Conservation (phyloP, 2,113 vertebrate species). For the Laterallus jamaicensis region DNA sequence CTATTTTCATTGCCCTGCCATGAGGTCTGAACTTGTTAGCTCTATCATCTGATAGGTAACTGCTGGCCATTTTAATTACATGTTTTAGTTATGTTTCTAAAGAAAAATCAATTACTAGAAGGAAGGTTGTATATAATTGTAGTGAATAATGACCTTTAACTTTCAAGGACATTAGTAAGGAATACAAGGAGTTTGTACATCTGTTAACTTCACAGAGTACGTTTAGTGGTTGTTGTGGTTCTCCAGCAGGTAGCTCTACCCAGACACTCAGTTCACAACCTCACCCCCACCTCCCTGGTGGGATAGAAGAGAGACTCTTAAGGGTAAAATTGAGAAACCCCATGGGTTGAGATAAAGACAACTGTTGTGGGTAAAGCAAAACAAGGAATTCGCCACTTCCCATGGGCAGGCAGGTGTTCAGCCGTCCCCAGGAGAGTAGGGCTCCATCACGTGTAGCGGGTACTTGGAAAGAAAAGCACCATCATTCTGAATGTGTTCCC, state of each 20-base stretch:
- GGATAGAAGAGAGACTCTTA: not conserved
- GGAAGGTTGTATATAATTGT: not conserved
- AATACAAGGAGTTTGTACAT: not conserved
- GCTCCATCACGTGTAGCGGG: accelerated
- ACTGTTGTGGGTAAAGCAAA: not conserved
- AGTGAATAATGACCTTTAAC: not conserved
- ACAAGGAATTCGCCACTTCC: not conserved
- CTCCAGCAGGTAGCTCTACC: not conserved
- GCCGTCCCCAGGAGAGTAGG: not conserved
- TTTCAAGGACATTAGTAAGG: not conserved
- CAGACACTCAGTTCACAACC: not conserved
- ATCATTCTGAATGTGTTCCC: accelerated
- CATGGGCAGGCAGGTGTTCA: not conserved
- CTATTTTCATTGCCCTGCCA: not conserved
- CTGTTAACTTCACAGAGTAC: not conserved
- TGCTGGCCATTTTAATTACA: not conserved
- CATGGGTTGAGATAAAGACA: not conserved
- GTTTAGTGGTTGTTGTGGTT: not conserved
- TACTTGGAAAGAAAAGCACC: not conserved
- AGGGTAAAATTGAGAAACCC: not conserved
- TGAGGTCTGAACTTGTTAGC: not conserved
- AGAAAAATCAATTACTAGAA: not conserved
- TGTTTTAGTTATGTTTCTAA: not conserved
- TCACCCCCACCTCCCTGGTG: accelerated
- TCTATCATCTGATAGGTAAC: not conserved